These are phyloP conservation scores for Hyperoplus lanceolatus DNA, from an alignment of 2,797 vertebrate species.

Conservation along the genomic window DNA sequence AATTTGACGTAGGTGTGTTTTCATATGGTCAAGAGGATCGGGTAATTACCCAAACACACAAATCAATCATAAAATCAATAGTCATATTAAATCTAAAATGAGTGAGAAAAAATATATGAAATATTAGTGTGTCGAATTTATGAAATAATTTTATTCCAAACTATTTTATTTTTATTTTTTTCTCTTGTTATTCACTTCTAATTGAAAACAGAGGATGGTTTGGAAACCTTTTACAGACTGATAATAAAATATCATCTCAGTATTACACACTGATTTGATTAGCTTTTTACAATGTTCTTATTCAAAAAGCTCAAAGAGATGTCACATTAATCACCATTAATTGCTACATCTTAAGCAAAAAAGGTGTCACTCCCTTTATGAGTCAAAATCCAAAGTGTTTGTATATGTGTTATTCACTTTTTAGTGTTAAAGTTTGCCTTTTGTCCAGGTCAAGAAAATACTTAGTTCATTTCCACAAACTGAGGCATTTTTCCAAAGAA, in stretches of 20 bases:
- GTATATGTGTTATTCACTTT: neutral
- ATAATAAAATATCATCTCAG: neutral
- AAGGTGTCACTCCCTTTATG: neutral
- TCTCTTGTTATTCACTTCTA: too few species aligned
- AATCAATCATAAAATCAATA: neutral
- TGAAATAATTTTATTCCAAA: neutral
- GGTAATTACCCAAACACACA: conserved; percentile 27
- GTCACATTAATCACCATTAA: neutral
- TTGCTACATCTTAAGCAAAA: neutral
- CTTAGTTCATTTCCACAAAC: conserved; percentile 10
- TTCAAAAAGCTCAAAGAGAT: neutral
- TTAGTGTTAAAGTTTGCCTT: conserved; percentile 6
- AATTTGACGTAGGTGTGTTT: conserved; percentile 39
- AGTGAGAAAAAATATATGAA: neutral
- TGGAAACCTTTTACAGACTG: neutral
- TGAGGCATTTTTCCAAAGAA: conserved; percentile 38
- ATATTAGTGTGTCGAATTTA: neutral
- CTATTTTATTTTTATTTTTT: too few species aligned
- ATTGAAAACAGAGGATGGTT: neutral
- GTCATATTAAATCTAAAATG: neutral
- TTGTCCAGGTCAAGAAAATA: conserved; percentile 22
- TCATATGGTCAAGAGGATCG: conserved; percentile 12
- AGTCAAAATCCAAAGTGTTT: neutral
- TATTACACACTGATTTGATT: neutral
- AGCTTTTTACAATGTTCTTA: neutral